Evolutionary conservation across 2,797 vertebrate species (phyloP), one percentile per base, ranked within the genome.

Genomic region (Vespertilio murinus): DNA sequence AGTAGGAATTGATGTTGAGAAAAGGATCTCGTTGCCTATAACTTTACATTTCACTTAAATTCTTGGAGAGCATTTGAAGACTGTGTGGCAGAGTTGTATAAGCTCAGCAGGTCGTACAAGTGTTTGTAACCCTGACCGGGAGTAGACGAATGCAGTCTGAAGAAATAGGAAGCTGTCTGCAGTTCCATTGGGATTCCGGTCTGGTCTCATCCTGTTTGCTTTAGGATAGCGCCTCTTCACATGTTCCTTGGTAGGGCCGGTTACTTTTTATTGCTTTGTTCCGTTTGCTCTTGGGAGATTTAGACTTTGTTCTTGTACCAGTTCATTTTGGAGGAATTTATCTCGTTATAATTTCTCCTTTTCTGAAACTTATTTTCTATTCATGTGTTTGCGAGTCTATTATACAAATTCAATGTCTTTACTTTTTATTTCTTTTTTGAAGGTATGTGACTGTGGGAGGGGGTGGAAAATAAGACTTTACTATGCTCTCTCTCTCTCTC

Each of bases 1-100:
- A 73, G 38, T 83, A 69, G 90, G n/a, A 86, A 67, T 45, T 67
- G 52, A 30, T 81, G 40, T 71, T 90, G 73, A 92, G 56, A 79
- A 35, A 86, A 16, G 47, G 77, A 30, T 38, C 42, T 30, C 40
- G 25, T 69, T 86, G 13, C 23, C 64, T 82, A 1, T 91, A 59
- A 52, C 61, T 69, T 79, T 30, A 17, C 33, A 56, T 74, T 83
- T 84, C 14, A 23, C 35, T 73, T 89, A 74, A 69, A n/a, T 86
- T 87, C 59, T 65, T 35, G 52, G 59, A 89, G 79, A n/a, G 23
- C n/a, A 30, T 47, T n/a, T 86, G 73, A 59, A 90, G 86, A 84
- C 10, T 38, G 0, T 38, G 40, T 79, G 33, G 38, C 42, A 71
- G 49, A 56, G 38, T 77, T 80, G 14, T 54, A 7, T 42, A 38